Evolutionary conservation across 2,113 vertebrate species (phyloP).

Genomic region (Mobula birostris): DNA sequence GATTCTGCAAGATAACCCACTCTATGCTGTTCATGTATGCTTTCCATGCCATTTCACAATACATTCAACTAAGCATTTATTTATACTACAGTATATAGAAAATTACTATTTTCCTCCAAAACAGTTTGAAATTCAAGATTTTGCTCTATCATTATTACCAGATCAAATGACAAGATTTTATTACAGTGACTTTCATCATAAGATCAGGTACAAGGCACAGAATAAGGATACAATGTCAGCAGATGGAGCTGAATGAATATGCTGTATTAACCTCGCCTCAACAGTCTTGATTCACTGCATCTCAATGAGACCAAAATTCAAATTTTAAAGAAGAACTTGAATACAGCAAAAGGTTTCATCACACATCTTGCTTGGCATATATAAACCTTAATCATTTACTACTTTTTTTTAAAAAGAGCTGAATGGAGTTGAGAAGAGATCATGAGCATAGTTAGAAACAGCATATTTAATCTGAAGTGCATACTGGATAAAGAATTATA

Average conservation of each 20-base stretch:
- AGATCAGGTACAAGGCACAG: slow-evolving; percentile 37
- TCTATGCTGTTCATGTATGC: background rate
- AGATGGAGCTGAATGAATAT: slow-evolving; percentile 31
- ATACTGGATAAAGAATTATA: background rate
- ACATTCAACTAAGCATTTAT: slow-evolving; percentile 26
- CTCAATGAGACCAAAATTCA: too few species aligned
- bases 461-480: background rate
- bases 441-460: background rate
- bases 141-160: slow-evolving; percentile 30
- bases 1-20: slow-evolving; percentile 22
- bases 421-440: slow-evolving; percentile 1
- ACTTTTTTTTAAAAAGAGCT: background rate
- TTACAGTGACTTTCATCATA: slow-evolving; percentile 13
- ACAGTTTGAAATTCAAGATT: slow-evolving; percentile 30
- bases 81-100: slow-evolving; percentile 27
- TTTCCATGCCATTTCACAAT: slow-evolving; percentile 14
- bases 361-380: background rate
- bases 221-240: slow-evolving; percentile 26
- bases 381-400: background rate
- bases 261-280: background rate
- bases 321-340: background rate
- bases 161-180: slow-evolving; percentile 30
- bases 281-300: background rate
- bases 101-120: slow-evolving; percentile 26
- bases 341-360: background rate